Evolutionary conservation across 2,888 invertebrate genomes (phyloP).

Genomic region (Chloromyia formosa): DNA sequence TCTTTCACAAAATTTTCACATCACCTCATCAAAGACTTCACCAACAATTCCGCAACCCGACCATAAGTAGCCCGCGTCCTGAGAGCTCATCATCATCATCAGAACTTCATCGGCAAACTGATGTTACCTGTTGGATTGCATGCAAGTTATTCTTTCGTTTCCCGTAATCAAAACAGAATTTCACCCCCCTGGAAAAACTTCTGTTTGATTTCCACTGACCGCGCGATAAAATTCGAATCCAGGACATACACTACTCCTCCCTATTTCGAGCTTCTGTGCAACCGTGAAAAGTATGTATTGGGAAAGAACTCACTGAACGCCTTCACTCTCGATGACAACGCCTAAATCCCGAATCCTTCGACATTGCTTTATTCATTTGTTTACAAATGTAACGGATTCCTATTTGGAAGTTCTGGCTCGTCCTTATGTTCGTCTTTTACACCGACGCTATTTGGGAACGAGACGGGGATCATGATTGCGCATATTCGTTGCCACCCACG

Average conservation of each 20-base stretch:
- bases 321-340: slow-evolving; percentile 34
- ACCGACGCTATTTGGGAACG: slow-evolving; percentile 3
- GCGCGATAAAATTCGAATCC: slow-evolving; percentile 27
- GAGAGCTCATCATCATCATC: background rate
- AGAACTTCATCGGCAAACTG: slow-evolving; percentile 45
- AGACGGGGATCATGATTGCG: slow-evolving; percentile 52
- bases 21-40: background rate
- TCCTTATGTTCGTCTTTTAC: slow-evolving; percentile 13
- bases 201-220: slow-evolving; percentile 23
- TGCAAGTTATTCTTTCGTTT: slow-evolving; percentile 18
- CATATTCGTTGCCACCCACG: slow-evolving; percentile 62
- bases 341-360: slow-evolving; percentile 30
- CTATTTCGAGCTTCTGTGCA: background rate
- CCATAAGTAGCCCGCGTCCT: background rate
- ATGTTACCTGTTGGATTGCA: slow-evolving; percentile 49
- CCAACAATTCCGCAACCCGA: background rate
- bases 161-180: slow-evolving; percentile 23
- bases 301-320: slow-evolving; percentile 19
- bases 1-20: background rate
- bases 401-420: slow-evolving; percentile 30
- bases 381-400: slow-evolving; percentile 27
- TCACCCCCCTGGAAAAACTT: slow-evolving; percentile 18
- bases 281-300: no score
- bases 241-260: background rate
- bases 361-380: slow-evolving; percentile 37